Base-by-base conservation (phyloP, 2,888 invertebrate species). In the Tinea trinotella region DNA sequence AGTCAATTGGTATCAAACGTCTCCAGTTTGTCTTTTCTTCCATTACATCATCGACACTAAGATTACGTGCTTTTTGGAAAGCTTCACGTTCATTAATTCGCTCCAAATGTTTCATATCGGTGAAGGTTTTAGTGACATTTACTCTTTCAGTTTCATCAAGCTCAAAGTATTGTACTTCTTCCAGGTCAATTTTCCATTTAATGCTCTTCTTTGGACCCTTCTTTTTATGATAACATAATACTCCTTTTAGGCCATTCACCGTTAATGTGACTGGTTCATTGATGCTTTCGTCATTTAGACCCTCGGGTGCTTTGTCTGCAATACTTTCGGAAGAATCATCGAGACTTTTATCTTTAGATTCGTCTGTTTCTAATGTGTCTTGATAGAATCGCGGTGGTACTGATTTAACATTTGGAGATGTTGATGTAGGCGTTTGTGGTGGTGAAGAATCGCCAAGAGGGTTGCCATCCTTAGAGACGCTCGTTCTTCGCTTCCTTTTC, bases 101-200 rank as follows among this genome's bases (percentile, higher is more conserved):
- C 71, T 98, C 98, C 86, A 95, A 90, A 71, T 94, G 91, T 70
- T 95, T 95, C 93, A 96, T 93, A 66, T 97, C 96, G 30, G 91
- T 93, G 76, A 98, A 98, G 24, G 90, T 93, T 76, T 92, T 95
- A 2, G 92, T 96, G 1, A 98, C 98, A 79, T 98, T 98, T 1
- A 97, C 95, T 67, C 98, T 89, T 80, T 99, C 98, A 12, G 94
- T 97, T 79, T 97, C 98, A 76, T 98, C 98, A 61, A 98, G 81
- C 74, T 98, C 98, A 75, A 99, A 98, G 77, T 91, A 97, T 64
- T 93, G 91, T 56, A 96, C 88, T 65, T 94, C 91, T 63, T 93
- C 93, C 24, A 99, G 82, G 60, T 93, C 90, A 4, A 88, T 78
- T 66, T 92, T 93, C 93, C 96, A 97, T 67, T 91, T 90, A 3